phyloP scores from a whole-genome alignment of 1,140 invertebrate species.

The Holotrichia oblita region DNA sequence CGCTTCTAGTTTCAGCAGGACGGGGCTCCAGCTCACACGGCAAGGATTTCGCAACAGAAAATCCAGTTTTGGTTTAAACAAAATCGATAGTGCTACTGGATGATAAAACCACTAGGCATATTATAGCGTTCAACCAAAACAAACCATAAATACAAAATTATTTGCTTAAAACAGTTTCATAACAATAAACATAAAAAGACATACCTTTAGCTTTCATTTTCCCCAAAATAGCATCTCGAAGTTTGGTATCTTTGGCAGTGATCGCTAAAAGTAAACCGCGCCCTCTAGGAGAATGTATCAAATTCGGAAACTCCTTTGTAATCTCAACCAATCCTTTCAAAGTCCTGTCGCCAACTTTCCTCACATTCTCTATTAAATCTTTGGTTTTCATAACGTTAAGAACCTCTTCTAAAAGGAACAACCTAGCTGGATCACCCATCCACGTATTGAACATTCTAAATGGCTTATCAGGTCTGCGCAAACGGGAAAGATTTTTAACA shows the following conservation, averaged over 20 bases:
- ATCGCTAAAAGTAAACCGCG: slow-evolving; percentile 94
- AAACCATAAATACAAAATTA: no score
- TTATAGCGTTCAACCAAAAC: no score
- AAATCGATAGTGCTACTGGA: no score
- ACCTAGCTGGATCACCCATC: no score
- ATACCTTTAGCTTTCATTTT: slow-evolving; percentile 80
- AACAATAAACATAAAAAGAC: no score
- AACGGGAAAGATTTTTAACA: background rate
- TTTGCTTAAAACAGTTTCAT: no score
- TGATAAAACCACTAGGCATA: no score
- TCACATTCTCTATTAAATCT: slow-evolving; percentile 81
- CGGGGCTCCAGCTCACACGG: no score
- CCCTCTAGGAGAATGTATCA: slow-evolving; percentile 85
- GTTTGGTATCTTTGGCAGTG: slow-evolving; percentile 72
- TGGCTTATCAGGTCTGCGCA: slow-evolving; percentile 74
- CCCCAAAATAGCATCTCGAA: slow-evolving; percentile 82
- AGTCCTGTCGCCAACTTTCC: slow-evolving; percentile 79
- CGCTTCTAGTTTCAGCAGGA: no score
- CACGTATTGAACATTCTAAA: slow-evolving; percentile 99
- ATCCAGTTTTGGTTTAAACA: no score
- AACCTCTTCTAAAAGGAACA: slow-evolving; percentile 87
- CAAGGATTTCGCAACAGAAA: no score
- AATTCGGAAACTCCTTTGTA: slow-evolving; percentile 77
- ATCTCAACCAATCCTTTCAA: slow-evolving; percentile 75
- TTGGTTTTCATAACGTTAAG: slow-evolving; percentile 87